Evolutionary conservation across 2,113 vertebrate species (phyloP).

Genomic region (Solea solea): DNA sequence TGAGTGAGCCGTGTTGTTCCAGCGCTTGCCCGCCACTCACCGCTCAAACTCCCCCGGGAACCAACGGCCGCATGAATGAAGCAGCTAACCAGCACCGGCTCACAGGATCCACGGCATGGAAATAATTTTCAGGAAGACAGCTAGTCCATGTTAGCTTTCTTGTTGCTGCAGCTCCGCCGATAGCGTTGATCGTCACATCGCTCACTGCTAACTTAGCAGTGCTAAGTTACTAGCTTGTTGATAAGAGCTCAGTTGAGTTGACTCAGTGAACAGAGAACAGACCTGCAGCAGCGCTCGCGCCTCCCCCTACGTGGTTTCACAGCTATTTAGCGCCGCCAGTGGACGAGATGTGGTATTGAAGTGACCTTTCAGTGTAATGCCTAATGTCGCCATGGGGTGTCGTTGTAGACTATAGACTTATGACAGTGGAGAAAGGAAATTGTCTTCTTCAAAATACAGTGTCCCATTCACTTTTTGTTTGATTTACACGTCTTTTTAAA

Average conservation of each 20-base stretch:
- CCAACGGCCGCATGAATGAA: slow-evolving; percentile 58
- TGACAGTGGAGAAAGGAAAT: background rate
- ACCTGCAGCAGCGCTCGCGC: slow-evolving; percentile 50
- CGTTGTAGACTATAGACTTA: slow-evolving; percentile 31
- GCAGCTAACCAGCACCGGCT: slow-evolving; percentile 23
- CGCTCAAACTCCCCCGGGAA: slow-evolving; percentile 51
- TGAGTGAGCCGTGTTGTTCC: slow-evolving; percentile 66
- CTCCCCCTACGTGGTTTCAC: slow-evolving; percentile 17
- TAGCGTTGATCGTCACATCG: slow-evolving; percentile 7
- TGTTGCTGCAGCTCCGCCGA: background rate
- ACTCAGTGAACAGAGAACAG: slow-evolving; percentile 25
- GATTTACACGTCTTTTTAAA: too few species aligned
- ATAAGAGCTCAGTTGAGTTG: slow-evolving; percentile 45
- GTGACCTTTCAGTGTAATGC: background rate
- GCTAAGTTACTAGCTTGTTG: slow-evolving; percentile 76
- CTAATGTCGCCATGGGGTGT: slow-evolving; percentile 24
- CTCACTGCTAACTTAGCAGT: slow-evolving; percentile 68
- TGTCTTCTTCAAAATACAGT: too few species aligned
- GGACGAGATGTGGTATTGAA: background rate
- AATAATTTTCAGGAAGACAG: slow-evolving; percentile 16
- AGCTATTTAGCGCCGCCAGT: slow-evolving; percentile 34
- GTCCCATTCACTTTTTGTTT: too few species aligned
- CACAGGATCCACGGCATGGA: background rate
- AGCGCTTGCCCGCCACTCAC: slow-evolving; percentile 52
- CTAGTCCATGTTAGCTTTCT: slow-evolving; percentile 45